These are phyloP conservation scores for Drosophila setifemur DNA, from an alignment of 1,140 invertebrate species.

Conservation along the genomic window DNA sequence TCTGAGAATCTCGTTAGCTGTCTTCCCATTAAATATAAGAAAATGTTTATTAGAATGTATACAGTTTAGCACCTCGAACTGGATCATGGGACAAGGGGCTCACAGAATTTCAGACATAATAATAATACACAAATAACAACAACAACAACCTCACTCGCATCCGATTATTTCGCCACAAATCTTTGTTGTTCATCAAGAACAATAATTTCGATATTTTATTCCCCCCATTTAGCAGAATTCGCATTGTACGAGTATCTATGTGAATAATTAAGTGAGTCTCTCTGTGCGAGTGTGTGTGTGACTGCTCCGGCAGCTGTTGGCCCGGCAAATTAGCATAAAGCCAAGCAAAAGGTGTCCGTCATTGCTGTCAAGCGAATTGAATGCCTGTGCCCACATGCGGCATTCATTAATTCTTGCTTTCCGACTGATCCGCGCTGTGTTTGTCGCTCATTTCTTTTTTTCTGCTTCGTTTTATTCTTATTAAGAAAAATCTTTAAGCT, in stretches of 20 bases:
- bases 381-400: constrained; percentile 59
- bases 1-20: constrained; percentile 6
- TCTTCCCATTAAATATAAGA: constrained; percentile 8
- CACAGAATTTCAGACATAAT: constrained; percentile 20
- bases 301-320: constrained; percentile 50
- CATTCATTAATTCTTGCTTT: constrained; percentile 75
- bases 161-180: constrained; percentile 46
- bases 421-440: constrained; percentile 25
- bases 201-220: constrained; percentile 50
- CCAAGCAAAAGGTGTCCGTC: constrained; percentile 62
- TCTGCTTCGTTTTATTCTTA: constrained; percentile 48
- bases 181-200: constrained; percentile 33
- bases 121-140: background rate
- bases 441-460: constrained; percentile 57
- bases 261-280: no score
- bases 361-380: constrained; percentile 64
- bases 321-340: constrained; percentile 63
- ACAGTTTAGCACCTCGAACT: constrained; percentile 15
- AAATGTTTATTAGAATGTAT: constrained; percentile 1
- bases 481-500: constrained; percentile 75
- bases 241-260: no score
- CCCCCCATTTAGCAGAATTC: constrained; percentile 31
- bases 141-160: constrained; percentile 1
- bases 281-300: background rate
- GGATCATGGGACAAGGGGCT: constrained; percentile 21